Base-by-base conservation (phyloP, 2,888 invertebrate species). In the Acleris cristana region DNA sequence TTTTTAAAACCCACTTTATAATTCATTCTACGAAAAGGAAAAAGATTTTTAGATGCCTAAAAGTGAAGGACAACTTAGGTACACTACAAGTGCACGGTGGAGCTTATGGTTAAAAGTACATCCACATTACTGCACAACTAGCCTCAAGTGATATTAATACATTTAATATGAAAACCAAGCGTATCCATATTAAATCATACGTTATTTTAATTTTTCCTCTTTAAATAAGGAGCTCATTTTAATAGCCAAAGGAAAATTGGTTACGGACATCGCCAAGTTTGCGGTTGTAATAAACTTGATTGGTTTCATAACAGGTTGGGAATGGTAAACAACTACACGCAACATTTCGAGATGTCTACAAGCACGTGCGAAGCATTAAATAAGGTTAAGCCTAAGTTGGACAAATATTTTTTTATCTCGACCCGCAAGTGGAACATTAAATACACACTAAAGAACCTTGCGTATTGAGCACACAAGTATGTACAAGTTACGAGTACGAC, bases 391-490 rank as follows among this genome's bases (percentile, higher is more conserved):
- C 52, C 44, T 44, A 62, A 63, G 55, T 65, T 58, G 52, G 74
- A 79, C 78, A 81, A 82, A 82, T 83, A 82, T 79, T 79, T 84
- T 84, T 83, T 87, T 83, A 84, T 83, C 83, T 81, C 82, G 82
- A 75, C 78, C 80, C 80, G 81, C 84, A 85, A 85, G 84, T 85
- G 86, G 88, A 87, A 88, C 88, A 86, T 86, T 88, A 87, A 40
- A 60, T 51, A 45, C 40, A 10, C 26, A 87, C 87, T 86, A 78
- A 78, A 86, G 83, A 85, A 84, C 82, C 79, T 83, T 83, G 83
- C 82, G 79, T 81, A 82, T 82, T 81, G 85, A 85, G 84, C 83
- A 78, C 81, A 82, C 44, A 40, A 40, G 40, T 14, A 40, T 12
- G 34, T 16, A 80, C 79, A 78, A 80, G 74, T 73, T 81, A 84